phyloP scores from a whole-genome alignment of 2,797 vertebrate species.

The Chloroceryle amazona region DNA sequence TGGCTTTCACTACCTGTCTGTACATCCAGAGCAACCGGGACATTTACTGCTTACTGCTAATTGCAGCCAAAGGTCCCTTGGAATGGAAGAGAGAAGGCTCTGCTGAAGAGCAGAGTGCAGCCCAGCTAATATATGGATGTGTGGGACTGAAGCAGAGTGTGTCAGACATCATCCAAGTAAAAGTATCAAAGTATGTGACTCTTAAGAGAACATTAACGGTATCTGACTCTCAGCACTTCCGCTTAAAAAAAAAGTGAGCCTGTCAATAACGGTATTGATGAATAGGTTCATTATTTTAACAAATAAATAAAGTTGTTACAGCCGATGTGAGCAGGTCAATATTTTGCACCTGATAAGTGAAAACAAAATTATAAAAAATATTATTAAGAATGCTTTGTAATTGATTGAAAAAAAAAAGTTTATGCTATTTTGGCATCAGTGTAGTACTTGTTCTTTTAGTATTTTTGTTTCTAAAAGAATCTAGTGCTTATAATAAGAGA shows the following conservation, averaged over 20 bases:
- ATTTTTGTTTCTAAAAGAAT: not conserved
- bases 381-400: not conserved
- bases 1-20: not conserved
- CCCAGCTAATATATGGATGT: accelerated
- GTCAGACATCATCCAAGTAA: not conserved
- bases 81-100: not conserved
- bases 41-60: not conserved
- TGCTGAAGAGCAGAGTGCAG: accelerated
- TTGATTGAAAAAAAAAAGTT: not conserved
- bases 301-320: not conserved
- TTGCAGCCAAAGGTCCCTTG: not conserved
- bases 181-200: not conserved
- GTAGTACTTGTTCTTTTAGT: not conserved
- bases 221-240: not conserved
- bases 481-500: not conserved
- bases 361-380: not conserved
- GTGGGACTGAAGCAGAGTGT: not conserved
- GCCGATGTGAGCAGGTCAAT: not conserved
- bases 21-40: not conserved
- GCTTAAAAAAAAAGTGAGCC: not conserved
- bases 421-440: not conserved
- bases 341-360: not conserved
- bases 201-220: not conserved
- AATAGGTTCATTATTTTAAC: not conserved
- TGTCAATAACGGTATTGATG: not conserved